Evolutionary conservation across 2,888 invertebrate species (phyloP).

Genomic region (Stenolophus ochropezus): DNA sequence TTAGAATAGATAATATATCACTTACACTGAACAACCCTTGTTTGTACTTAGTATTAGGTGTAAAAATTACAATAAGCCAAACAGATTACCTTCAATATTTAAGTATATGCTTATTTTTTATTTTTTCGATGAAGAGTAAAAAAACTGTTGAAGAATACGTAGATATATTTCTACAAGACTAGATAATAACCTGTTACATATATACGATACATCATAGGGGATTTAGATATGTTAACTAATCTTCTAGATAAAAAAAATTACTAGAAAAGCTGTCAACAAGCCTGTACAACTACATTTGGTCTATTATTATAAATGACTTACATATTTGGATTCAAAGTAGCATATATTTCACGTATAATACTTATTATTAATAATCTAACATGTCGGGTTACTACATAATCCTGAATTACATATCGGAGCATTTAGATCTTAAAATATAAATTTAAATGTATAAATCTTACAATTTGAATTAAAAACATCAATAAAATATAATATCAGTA

Average conservation of each 20-base stretch:
- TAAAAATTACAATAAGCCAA: too few relatives aligned
- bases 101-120: too few relatives aligned
- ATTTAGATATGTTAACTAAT: slow-evolving; percentile 17
- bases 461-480: neutral
- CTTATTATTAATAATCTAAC: slow-evolving; percentile 1
- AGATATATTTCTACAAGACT: slow-evolving; percentile 11
- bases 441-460: neutral
- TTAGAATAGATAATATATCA: too few relatives aligned
- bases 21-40: too few relatives aligned
- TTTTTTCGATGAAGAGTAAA: neutral
- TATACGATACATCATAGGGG: neutral
- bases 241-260: slow-evolving; percentile 17
- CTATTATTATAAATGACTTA: slow-evolving; percentile 17
- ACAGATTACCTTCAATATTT: too few relatives aligned
- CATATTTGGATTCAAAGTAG: neutral
- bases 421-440: neutral
- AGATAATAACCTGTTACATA: neutral
- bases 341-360: slow-evolving; percentile 7
- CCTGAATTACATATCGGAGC: neutral
- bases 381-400: slow-evolving; percentile 8
- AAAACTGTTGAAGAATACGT: neutral
- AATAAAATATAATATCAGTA: too few relatives aligned
- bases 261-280: slow-evolving; percentile 19
- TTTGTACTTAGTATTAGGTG: too few relatives aligned
- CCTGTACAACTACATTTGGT: neutral